Conservation (phyloP, 2,888 invertebrate species). For the Agonopterix subpropinquella region DNA sequence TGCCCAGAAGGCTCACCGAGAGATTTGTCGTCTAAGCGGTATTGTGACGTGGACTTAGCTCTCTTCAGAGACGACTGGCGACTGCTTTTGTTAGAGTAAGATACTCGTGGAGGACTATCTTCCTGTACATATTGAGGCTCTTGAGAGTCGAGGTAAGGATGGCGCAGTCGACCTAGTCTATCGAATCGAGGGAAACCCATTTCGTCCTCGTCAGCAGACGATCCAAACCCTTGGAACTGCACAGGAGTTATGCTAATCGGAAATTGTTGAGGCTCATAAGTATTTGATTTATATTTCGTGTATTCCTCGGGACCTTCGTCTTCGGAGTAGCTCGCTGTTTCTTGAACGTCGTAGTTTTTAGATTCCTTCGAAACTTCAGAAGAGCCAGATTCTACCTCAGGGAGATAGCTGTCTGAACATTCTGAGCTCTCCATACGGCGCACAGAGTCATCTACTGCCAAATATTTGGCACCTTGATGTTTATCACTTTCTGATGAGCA, state of each 20-base stretch:
- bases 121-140: slow-evolving; percentile 67
- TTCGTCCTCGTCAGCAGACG: slow-evolving; percentile 79
- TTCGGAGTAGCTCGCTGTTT: slow-evolving; percentile 67
- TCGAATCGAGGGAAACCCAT: slow-evolving; percentile 80
- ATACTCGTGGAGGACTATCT: slow-evolving; percentile 60
- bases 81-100: slow-evolving; percentile 66
- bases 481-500: slow-evolving; percentile 71
- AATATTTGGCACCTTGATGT: slow-evolving; percentile 49
- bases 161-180: slow-evolving; percentile 72
- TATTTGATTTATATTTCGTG: slow-evolving; percentile 52
- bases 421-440: slow-evolving; percentile 78
- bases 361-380: slow-evolving; percentile 77
- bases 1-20: slow-evolving; percentile 54
- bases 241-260: slow-evolving; percentile 65
- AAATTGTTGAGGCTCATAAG: slow-evolving; percentile 60
- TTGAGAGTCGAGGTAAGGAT: slow-evolving; percentile 69
- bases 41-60: slow-evolving; percentile 46
- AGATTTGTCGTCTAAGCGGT: slow-evolving; percentile 51
- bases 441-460: slow-evolving; percentile 55
- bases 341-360: slow-evolving; percentile 49
- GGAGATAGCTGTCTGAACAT: slow-evolving; percentile 81
- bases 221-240: slow-evolving; percentile 77
- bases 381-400: slow-evolving; percentile 78
- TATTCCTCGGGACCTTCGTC: slow-evolving; percentile 73
- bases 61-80: slow-evolving; percentile 68